Evolutionary conservation across 2,888 invertebrate species (phyloP).

Genomic region (Mystacides longicornis): DNA sequence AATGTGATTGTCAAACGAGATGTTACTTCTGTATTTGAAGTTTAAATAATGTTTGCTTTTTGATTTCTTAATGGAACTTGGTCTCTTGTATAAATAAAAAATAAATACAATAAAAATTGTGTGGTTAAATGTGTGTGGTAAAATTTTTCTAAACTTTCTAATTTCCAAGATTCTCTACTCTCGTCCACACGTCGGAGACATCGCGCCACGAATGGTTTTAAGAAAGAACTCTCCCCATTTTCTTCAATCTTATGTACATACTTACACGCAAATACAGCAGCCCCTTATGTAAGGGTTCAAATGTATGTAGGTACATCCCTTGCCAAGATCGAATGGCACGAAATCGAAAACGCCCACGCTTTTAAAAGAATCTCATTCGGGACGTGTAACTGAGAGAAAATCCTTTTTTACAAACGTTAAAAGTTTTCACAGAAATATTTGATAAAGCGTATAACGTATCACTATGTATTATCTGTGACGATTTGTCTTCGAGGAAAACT

Average conservation of each 20-base stretch:
- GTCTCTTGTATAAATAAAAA: no score
- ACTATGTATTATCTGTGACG: slow-evolving; percentile 5
- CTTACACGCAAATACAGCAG: slow-evolving; percentile 20
- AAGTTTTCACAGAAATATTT: background rate
- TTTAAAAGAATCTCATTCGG: background rate
- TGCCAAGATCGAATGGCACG: background rate
- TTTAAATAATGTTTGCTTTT: no score
- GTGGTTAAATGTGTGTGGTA: no score
- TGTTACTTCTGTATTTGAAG: no score
- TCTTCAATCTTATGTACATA: slow-evolving; percentile 21
- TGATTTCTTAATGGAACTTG: no score
- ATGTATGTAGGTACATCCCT: background rate
- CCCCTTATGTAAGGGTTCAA: slow-evolving; percentile 17
- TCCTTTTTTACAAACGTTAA: background rate
- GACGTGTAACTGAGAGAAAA: background rate
- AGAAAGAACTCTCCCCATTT: slow-evolving; percentile 25
- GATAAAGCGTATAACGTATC: slow-evolving; percentile 1
- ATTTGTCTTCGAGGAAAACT: slow-evolving; percentile 1
- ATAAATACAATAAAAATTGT: no score
- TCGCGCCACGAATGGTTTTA: slow-evolving; percentile 25
- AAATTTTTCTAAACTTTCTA: no score
- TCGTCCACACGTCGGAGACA: slow-evolving; percentile 24
- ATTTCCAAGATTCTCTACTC: slow-evolving; percentile 6
- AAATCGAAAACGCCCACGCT: background rate
- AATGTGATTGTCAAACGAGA: no score